A percentile compares a stretch with the other conserved stretches of the same genome.
Conservation (phyloP, 2,888 invertebrate species). For the Spisula subtruncata region DNA sequence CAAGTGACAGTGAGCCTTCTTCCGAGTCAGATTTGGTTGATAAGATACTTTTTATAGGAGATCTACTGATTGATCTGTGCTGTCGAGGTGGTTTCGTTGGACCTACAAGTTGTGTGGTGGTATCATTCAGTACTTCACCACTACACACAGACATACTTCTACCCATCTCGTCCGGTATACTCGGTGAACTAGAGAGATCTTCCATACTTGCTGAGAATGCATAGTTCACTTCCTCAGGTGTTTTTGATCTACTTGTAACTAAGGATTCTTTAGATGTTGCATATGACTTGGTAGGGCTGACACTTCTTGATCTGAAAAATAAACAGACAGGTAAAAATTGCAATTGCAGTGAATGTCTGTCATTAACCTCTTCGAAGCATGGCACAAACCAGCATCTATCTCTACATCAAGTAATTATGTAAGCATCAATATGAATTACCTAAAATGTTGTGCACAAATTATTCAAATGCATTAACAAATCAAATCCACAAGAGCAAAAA, state of each 20-base stretch:
- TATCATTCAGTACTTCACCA: conserved; percentile 51
- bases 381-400: too few relatives aligned
- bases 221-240: conserved; percentile 75
- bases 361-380: too few relatives aligned
- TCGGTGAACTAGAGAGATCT: conserved; percentile 60
- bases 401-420: too few relatives aligned
- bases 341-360: too few relatives aligned
- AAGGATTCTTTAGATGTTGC: conserved; percentile 64
- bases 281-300: conserved; percentile 62
- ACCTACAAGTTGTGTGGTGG: conserved; percentile 8
- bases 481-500: too few relatives aligned
- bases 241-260: conserved; percentile 57
- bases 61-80: conserved; percentile 61
- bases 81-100: conserved; percentile 43
- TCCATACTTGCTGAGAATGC: conserved; percentile 71
- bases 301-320: conserved; percentile 60
- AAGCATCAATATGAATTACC: too few relatives aligned
- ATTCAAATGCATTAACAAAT: too few relatives aligned
- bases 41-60: conserved; percentile 58
- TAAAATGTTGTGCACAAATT: too few relatives aligned
- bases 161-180: conserved; percentile 39
- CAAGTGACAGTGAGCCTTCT: conserved; percentile 50
- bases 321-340: not conserved
- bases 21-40: conserved; percentile 48
- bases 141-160: conserved; percentile 67